Percentiles rank a stretch among this genome's conserved stretches.
Conservation (phyloP, 2,113 vertebrate genomes). For the Calyptommatus sinebrachiatus region DNA sequence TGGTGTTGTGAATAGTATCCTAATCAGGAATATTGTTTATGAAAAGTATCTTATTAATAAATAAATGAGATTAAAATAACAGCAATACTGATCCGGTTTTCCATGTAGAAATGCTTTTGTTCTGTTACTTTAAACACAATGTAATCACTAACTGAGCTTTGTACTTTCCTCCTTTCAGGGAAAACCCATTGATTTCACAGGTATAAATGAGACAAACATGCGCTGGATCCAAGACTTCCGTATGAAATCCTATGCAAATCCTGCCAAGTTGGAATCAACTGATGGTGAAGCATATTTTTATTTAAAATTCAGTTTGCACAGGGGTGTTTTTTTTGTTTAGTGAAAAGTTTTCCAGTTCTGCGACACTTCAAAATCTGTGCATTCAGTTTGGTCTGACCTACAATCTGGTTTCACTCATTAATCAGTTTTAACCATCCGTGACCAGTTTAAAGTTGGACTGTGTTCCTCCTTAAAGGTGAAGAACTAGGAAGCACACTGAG, state of each 20-base stretch:
- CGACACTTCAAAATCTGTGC: background rate
- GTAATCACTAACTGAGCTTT: background rate
- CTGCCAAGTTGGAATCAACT: constrained; percentile 92
- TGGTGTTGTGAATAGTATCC: too few species aligned
- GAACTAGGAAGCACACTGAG: background rate
- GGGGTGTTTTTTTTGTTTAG: background rate
- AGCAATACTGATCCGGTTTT: background rate
- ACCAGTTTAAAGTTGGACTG: background rate
- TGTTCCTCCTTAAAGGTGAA: background rate
- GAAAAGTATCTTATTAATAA: background rate
- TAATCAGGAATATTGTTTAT: too few species aligned
- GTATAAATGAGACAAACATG: constrained; percentile 80
- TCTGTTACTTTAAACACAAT: background rate
- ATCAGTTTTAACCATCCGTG: background rate
- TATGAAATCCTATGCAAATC: constrained; percentile 85
- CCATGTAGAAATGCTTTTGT: background rate
- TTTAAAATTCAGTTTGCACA: rapidly evolving
- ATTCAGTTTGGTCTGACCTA: background rate
- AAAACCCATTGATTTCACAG: constrained; percentile 86
- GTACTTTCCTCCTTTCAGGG: constrained; percentile 71
- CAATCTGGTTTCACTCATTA: too few species aligned
- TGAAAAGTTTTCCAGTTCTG: background rate
- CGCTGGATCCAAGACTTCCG: constrained; percentile 96
- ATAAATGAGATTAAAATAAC: background rate
- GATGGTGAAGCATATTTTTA: constrained; percentile 72